These are phyloP conservation scores for Apteryx owenii DNA, from an alignment of 2,113 vertebrate genomes.

Conservation along the genomic window DNA sequence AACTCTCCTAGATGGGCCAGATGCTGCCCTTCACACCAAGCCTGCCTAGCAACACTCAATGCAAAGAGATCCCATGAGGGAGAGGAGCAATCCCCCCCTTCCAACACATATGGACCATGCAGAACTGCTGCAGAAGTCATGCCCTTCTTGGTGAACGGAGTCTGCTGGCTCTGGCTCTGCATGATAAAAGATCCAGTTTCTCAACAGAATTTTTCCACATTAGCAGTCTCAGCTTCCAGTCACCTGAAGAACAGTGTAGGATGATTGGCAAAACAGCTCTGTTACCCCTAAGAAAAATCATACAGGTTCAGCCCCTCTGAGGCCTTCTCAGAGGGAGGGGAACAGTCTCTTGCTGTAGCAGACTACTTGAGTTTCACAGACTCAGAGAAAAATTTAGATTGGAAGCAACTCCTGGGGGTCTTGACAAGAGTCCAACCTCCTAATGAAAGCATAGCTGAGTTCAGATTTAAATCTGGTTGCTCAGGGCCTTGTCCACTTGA, in stretches of 20 bases:
- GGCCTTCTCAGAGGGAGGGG: background rate
- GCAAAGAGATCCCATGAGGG: background rate
- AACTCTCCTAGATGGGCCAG: background rate
- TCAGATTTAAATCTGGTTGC: background rate
- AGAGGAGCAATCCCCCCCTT: background rate
- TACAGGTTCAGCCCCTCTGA: background rate
- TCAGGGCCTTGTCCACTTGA: background rate
- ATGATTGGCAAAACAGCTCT: background rate
- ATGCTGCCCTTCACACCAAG: background rate
- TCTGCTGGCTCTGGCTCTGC: background rate
- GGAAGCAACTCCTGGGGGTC: background rate
- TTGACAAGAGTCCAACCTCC: background rate
- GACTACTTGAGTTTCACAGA: background rate
- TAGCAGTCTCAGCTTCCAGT: background rate
- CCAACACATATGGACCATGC: rapidly evolving
- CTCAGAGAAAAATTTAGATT: background rate
- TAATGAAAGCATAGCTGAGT: background rate
- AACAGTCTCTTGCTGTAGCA: background rate
- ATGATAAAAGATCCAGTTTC: background rate
- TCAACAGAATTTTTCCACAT: background rate
- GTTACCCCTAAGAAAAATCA: background rate
- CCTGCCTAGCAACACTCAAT: background rate
- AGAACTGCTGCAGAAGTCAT: background rate
- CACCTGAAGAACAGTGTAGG: background rate
- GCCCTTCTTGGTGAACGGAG: background rate